These are phyloP conservation scores for Coregonus clupeaformis DNA, from an alignment of 2,113 vertebrate species.

Conservation along the genomic window DNA sequence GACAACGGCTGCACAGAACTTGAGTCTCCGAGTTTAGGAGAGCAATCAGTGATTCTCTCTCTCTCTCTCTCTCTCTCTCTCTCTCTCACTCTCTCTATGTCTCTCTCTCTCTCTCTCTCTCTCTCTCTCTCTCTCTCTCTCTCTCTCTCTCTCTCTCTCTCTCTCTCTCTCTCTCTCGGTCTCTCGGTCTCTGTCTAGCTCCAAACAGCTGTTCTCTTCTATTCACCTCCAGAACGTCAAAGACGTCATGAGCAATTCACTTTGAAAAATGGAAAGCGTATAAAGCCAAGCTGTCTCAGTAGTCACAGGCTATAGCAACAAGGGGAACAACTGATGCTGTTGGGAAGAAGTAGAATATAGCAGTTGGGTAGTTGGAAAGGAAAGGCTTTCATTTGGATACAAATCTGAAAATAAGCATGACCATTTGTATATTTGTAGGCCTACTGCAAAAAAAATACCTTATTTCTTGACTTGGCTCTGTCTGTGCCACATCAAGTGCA, in stretches of 20 bases:
- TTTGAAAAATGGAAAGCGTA: constrained; percentile 41
- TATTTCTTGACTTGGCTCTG: too few species aligned
- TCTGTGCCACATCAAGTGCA: constrained; percentile 1
- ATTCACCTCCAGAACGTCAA: constrained; percentile 52
- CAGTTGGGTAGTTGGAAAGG: too few species aligned
- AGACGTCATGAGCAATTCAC: constrained; percentile 42
- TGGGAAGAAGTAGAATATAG: too few species aligned
- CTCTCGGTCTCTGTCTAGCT: not conserved
- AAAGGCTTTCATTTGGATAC: too few species aligned
- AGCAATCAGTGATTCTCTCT: not conserved
- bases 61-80: not conserved
- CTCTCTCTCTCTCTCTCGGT: not conserved
- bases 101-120: not conserved
- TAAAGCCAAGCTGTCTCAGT: constrained; percentile 45
- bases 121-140: too few species aligned
- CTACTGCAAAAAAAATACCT: too few species aligned
- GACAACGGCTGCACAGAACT: constrained; percentile 10
- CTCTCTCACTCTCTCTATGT: too few species aligned
- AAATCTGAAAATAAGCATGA: too few species aligned
- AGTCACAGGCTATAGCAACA: constrained; percentile 21
- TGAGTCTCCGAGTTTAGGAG: constrained; percentile 15
- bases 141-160: not conserved
- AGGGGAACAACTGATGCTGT: not conserved
- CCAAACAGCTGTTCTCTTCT: constrained; percentile 51
- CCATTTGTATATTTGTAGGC: too few species aligned